These are phyloP conservation scores for Numenius arquata DNA, from an alignment of 2,113 vertebrate genomes.

Conservation along the genomic window DNA sequence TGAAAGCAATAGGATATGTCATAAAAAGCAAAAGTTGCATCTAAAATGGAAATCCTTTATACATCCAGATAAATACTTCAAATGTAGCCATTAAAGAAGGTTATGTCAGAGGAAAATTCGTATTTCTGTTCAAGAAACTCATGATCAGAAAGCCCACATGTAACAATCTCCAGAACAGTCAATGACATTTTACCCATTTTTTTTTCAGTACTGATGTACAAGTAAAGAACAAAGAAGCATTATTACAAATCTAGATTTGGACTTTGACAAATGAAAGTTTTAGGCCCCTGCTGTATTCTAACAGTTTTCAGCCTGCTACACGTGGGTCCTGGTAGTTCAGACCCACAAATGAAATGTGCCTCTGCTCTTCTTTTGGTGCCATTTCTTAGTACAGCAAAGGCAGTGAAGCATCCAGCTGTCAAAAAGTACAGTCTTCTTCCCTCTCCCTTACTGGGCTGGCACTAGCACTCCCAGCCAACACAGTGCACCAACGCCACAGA, in stretches of 20 bases:
- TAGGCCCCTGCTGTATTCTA: neutral
- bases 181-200: neutral
- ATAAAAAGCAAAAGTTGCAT: neutral
- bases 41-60: neutral
- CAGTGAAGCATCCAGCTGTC: neutral
- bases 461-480: neutral
- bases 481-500: neutral
- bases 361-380: neutral
- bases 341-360: accelerated
- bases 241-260: neutral
- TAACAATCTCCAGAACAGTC: neutral
- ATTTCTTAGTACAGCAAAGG: neutral
- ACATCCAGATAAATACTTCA: neutral
- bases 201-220: neutral
- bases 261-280: neutral
- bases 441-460: neutral
- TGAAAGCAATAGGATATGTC: neutral
- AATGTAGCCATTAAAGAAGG: neutral
- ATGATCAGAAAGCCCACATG: neutral
- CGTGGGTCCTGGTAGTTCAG: neutral
- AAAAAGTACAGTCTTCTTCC: neutral
- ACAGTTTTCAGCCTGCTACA: neutral
- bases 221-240: neutral
- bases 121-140: neutral
- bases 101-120: neutral